Base-by-base conservation (phyloP, 2,888 invertebrate genomes). In the Dasysyrphus albostriatus region DNA sequence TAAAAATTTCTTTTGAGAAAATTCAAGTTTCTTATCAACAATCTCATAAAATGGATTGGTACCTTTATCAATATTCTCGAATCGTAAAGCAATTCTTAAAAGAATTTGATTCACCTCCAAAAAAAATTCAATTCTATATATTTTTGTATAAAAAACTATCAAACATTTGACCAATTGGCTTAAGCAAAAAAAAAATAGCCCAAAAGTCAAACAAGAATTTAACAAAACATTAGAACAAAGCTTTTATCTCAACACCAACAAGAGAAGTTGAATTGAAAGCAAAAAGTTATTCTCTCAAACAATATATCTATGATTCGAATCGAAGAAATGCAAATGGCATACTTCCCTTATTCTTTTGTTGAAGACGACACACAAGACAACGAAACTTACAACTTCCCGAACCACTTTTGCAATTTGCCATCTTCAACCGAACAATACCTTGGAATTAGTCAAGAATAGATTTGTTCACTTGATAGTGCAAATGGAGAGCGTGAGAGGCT, bases 371-470 rank as follows among this genome's bases (percentile, higher is more conserved):
- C 29, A 42, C 47, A 47, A 65, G 49, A 84, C 75, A 67, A 67
- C 16, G 32, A 29, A 76, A 72, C 65, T 84, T 83, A 83, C 72
- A 78, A 73, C 78, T 78, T 73, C 78, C 58, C 14, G 34, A 67
- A 78, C 67, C 59, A 78, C 81, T 84, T 76, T 81, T 73, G 76
- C 75, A 84, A 84, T 84, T 84, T 84, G 84, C 84, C 84, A 76
- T 67, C 70, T 37, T 72, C 75, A n/a, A 58, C 58, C 67, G 67
- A 76, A 80, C 76, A 81, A 73, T 82, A 54, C 72, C 72, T 65
- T 16, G 39, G 81, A 84, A 84, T 84, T 84, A 84, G 80, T 42
- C 67, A 39, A 29, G 56, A 78, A 69, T 49, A 75, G 80, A 75
- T 70, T 63, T 65, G 14, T 58, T 80, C 84, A 81, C 59, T 84